Evolutionary conservation across 2,113 vertebrate species (phyloP), one percentile per base, ranked within the genome.

Genomic region (Coturnix japonica): DNA sequence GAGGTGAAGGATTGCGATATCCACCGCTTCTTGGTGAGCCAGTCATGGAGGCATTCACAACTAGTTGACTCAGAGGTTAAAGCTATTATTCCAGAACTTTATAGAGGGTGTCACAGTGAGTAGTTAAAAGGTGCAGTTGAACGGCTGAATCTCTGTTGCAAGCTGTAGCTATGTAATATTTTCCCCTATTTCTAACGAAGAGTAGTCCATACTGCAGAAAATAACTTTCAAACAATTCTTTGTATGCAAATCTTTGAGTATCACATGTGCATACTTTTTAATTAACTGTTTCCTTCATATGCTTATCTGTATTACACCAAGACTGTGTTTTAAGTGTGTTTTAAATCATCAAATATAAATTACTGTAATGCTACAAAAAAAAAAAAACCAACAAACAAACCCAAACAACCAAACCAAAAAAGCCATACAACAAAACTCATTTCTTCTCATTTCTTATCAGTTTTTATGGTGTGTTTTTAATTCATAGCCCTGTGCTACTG

Each of bases 61-160:
- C 70, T 70, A n/a, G 13, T 76, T 94, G 66, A 79, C 54, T 86
- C 86, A 76, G 86, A 82, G 41, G 33, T 81, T 89, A 90, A 88
- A 92, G 63, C 35, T 75, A 9, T 90, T 88, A 76, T 66, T 87
- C 44, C 26, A 81, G 70, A 83, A 86, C 90, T 86, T 87, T 64
- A 35, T 73, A 80, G 70, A 91, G 54, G 1, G 0, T 81, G 64
- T 63, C 43, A 43, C 47, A 67, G 64, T 80, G 71, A 35, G 9
- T 87, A 82, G 85, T 89, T 89, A 73, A 22, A 53, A 46, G 63
- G 67, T 87, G 25, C 28, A 54, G 35, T 59, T 92, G 79, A 86
- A 61, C 41, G 84, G 71, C 14, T 91, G 21, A 69, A 84, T 75
- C 44, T 64, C 39, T 72, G 15, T 39, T 81, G 41, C 60, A 85